Evolutionary conservation across 2,797 vertebrate genomes (phyloP).

Genomic region (Fistularia tabacaria): DNA sequence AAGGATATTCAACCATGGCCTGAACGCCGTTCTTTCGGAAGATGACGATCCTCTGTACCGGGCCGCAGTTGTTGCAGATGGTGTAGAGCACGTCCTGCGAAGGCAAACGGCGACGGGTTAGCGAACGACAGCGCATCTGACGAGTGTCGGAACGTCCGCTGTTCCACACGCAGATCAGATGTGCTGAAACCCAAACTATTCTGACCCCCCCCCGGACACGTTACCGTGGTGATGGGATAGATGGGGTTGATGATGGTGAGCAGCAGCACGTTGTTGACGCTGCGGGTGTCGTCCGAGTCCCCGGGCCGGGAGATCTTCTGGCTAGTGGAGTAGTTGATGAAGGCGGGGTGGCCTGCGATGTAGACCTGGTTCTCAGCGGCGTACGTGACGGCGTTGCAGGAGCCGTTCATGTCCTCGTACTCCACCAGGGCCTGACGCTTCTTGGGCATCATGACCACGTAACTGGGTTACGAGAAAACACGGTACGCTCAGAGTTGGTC

Average conservation of each 20-base stretch:
- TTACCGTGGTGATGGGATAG: conserved; percentile 83
- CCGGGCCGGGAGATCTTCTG: conserved; percentile 95
- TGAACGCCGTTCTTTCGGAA: conserved; percentile 97
- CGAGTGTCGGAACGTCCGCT: too few relatives aligned
- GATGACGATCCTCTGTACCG: conserved; percentile 94
- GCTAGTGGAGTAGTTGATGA: conserved; percentile 96
- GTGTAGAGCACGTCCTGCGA: conserved; percentile 92
- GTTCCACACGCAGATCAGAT: too few relatives aligned
- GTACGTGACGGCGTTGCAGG: conserved; percentile 90
- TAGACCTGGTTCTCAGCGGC: conserved; percentile 94
- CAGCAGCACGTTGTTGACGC: conserved; percentile 90
- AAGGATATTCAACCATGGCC: conserved; percentile 99
- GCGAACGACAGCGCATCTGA: neutral
- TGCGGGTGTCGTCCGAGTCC: conserved; percentile 87
- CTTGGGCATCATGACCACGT: conserved; percentile 97
- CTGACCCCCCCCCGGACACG: neutral
- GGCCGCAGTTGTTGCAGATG: conserved; percentile 95
- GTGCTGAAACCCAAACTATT: neutral
- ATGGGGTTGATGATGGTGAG: conserved; percentile 94
- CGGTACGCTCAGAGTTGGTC: too few relatives aligned
- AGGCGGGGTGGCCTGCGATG: conserved; percentile 90
- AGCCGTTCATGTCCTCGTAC: conserved; percentile 89
- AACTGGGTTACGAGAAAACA: conserved; percentile 64
- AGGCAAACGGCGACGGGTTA: conserved; percentile 11
- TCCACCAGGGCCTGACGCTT: conserved; percentile 93